Evolutionary conservation across 2,797 vertebrate species (phyloP).

Genomic region (Gorsachius magnificus): DNA sequence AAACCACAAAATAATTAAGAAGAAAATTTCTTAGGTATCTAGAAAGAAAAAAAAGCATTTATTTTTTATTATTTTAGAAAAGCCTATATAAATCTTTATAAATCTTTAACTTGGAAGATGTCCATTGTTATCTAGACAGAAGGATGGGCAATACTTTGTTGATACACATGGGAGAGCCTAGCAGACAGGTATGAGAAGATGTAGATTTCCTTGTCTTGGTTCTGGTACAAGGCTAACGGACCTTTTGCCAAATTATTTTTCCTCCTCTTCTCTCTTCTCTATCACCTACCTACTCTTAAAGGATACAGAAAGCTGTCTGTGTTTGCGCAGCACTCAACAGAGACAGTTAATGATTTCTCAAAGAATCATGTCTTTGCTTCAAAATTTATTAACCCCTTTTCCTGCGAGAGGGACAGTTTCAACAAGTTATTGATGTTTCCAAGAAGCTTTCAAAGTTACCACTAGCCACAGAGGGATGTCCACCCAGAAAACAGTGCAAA

Average conservation of each 20-base stretch:
- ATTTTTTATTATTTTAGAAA: not conserved
- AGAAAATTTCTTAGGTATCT: not conserved
- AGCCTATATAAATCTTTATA: not conserved
- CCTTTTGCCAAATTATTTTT: not conserved
- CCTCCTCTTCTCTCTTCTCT: not conserved
- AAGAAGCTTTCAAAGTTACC: not conserved
- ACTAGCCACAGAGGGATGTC: not conserved
- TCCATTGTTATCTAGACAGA: not conserved
- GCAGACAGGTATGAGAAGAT: not conserved
- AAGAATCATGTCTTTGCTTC: not conserved
- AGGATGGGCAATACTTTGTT: not conserved
- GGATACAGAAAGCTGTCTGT: not conserved
- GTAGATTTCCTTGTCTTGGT: not conserved
- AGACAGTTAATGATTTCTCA: not conserved
- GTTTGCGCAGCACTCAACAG: not conserved
- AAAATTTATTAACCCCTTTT: not conserved
- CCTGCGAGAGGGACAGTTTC: not conserved
- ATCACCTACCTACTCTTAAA: not conserved
- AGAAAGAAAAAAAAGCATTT: not conserved
- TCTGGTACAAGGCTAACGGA: not conserved
- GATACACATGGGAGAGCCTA: not conserved
- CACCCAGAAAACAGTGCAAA: not conserved
- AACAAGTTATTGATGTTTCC: not conserved
- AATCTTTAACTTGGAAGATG: not conserved
- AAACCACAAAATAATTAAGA: not conserved